Percentiles rank a stretch among this genome's conserved stretches.
Evolutionary conservation across 2,113 vertebrate species (phyloP).

Genomic region (Dendropsophus ebraccatus): DNA sequence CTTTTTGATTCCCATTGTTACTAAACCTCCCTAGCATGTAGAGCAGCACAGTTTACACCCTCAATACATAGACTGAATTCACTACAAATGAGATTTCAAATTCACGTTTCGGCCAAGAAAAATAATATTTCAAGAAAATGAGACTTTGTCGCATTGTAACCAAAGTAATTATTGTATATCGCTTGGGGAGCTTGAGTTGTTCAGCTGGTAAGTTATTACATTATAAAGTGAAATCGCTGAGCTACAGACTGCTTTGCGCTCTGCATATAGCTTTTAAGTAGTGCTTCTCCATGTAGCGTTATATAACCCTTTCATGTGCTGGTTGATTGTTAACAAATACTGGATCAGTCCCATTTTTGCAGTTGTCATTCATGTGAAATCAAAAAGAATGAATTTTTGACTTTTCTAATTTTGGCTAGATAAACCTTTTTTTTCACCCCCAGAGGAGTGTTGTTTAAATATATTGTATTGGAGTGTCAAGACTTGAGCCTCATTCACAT

Average conservation of each 20-base stretch:
- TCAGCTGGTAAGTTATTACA: conserved; percentile 46
- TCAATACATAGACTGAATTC: neutral
- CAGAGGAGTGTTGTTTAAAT: too few relatives aligned
- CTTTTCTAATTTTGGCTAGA: too few relatives aligned
- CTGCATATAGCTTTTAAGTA: conserved; percentile 16
- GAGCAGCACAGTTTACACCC: neutral
- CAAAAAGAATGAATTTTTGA: too few relatives aligned
- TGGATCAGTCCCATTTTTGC: too few relatives aligned
- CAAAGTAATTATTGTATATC: conserved; percentile 47
- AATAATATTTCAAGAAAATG: conserved; percentile 43
- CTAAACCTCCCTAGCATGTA: neutral
- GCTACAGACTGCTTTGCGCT: conserved; percentile 14
- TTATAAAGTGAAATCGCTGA: conserved; percentile 45
- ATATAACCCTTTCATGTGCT: neutral
- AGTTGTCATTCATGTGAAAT: too few relatives aligned
- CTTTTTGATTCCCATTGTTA: neutral
- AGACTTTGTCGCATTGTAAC: conserved; percentile 32
- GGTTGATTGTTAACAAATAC: too few relatives aligned
- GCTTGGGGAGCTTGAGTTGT: conserved; percentile 43
- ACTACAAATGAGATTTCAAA: neutral
- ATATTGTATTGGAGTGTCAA: too few relatives aligned
- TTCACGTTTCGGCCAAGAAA: conserved; percentile 5
- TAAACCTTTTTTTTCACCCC: too few relatives aligned
- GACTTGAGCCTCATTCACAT: too few relatives aligned
- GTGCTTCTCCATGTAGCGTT: neutral